Evolutionary conservation across 2,797 vertebrate genomes (phyloP).

Genomic region (Lepidocolaptes lacrymiger): DNA sequence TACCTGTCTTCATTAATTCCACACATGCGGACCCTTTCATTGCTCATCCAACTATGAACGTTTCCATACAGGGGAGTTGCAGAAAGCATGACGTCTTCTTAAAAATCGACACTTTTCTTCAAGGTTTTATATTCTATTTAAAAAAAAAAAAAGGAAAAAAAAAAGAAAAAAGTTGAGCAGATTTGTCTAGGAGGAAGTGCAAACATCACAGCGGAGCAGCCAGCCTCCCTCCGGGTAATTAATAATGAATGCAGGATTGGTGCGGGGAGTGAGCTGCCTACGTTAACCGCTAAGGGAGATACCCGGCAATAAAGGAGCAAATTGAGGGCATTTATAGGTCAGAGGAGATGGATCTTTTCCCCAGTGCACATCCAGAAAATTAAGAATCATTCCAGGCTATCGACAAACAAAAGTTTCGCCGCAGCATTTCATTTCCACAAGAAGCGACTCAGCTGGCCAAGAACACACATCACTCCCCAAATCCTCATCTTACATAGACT

Average conservation of each 20-base stretch:
- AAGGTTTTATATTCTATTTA: conserved; percentile 74
- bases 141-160: background rate
- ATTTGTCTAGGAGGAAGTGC: conserved; percentile 53
- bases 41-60: conserved; percentile 87
- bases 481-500: background rate
- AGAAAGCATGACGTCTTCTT: conserved; percentile 85
- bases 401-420: conserved; percentile 56
- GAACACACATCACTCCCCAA: background rate
- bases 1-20: conserved; percentile 87
- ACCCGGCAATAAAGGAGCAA: conserved; percentile 55
- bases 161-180: conserved; percentile 63
- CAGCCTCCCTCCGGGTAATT: conserved; percentile 67
- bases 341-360: conserved; percentile 60
- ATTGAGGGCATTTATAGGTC: conserved; percentile 60
- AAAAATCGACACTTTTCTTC: conserved; percentile 70
- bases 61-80: conserved; percentile 87
- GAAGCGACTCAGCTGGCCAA: background rate
- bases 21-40: conserved; percentile 86
- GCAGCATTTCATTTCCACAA: background rate
- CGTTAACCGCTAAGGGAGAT: conserved; percentile 66
- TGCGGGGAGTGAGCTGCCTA: conserved; percentile 35
- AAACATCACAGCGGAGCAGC: conserved; percentile 47
- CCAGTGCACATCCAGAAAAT: conserved; percentile 40
- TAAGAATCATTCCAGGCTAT: conserved; percentile 42
- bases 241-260: conserved; percentile 61